A percentile compares a stretch with the other conserved stretches of the same genome.
These are phyloP conservation scores for Nomada goodeniana DNA, from an alignment of 2,888 invertebrate species.

Conservation along the genomic window DNA sequence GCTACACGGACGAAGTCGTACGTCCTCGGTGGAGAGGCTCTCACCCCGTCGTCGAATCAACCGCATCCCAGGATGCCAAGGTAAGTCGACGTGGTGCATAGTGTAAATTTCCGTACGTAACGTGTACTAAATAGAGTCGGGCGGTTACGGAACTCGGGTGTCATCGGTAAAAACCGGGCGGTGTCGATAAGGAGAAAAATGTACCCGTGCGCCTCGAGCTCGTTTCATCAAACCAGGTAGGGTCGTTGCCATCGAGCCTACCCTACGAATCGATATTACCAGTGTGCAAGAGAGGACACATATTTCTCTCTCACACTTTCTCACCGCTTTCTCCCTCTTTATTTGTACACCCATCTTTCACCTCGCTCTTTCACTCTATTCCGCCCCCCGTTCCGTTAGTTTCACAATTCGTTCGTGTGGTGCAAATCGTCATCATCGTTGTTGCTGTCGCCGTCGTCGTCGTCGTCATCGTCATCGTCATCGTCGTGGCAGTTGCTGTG, in stretches of 20 bases:
- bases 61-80: constrained; percentile 78
- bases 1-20: constrained; percentile 74
- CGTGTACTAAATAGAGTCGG: constrained; percentile 26
- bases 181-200: constrained; percentile 73
- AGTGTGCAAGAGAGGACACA: constrained; percentile 53
- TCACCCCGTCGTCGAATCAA: constrained; percentile 70
- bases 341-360: constrained; percentile 45
- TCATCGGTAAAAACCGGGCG: constrained; percentile 73
- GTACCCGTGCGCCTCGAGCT: constrained; percentile 53
- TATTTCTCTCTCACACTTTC: constrained; percentile 49
- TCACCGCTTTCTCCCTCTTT: constrained; percentile 54
- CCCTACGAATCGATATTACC: constrained; percentile 78
- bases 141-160: constrained; percentile 58
- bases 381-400: constrained; percentile 47
- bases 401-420: constrained; percentile 43
- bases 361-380: constrained; percentile 39
- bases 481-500: constrained; percentile 37
- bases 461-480: constrained; percentile 12
- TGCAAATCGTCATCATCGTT: constrained; percentile 25
- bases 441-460: constrained; percentile 13
- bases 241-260: constrained; percentile 82
- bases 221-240: constrained; percentile 71
- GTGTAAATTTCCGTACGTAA: constrained; percentile 42
- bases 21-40: constrained; percentile 74
- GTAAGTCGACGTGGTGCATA: constrained; percentile 75